Base-by-base conservation (phyloP, 2,797 vertebrate genomes). In the Phataginus tetradactyla region DNA sequence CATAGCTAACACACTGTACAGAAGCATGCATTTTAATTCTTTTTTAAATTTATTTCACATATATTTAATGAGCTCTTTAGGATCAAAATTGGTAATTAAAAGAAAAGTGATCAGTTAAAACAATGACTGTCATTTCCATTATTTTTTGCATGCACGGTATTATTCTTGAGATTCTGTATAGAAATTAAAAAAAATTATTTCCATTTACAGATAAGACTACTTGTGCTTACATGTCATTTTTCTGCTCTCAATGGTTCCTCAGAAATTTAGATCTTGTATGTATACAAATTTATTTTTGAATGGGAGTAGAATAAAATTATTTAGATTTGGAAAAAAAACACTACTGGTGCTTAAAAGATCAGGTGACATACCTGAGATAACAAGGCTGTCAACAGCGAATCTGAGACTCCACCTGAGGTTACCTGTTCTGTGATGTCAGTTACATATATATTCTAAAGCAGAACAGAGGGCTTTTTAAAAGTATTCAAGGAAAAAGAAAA, bases 21-120 rank as follows among this genome's bases (percentile, higher is more conserved):
- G 39, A 84, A 84, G 42, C 23, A 23, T 87, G 90, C 27, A 57
- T 51, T 89, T 85, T 92, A 61, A 59, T 87, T 66, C 42, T 59
- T 78, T 34, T 37, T 53, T 96, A 84, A 83, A 93, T 85, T 59
- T 88, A 53, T 69, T 77, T 74, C 86, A 86, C 42, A 81, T 55
- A 91, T 86, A 95, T 72, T 86, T 94, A 83, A 55, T 97, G 68
- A 97, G 27, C 45, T 89, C 55, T 86, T 69, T 94, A 95, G 29
- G 71, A 32, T 72, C 57, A 69, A 93, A 91, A 90, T 42, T 77
- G 79, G 68, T 34, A 90, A 96, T 71, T 45, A 88, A 91, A 97
- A 95, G 87, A 94, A 90, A 86, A 91, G 7, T n/a, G 57, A 80
- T 37, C 37, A 37, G 23, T 97, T 86, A 72, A 95, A 94, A 93